Conservation (phyloP, 2,797 vertebrate species). For the Sebastes iracundus region DNA sequence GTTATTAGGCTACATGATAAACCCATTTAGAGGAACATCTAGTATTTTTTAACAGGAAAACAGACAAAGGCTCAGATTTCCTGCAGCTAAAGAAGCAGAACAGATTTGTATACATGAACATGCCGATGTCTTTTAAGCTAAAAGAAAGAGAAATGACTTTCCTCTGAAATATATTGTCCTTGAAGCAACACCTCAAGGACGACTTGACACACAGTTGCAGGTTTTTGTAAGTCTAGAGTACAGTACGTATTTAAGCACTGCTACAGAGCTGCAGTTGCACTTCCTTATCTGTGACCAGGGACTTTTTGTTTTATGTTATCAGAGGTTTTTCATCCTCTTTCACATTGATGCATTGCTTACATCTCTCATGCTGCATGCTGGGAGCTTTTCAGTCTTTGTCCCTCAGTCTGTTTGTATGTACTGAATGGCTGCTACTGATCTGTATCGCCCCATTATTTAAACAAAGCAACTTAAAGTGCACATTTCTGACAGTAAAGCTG, state of each 20-base stretch:
- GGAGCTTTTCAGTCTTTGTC: neutral
- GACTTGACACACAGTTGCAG: neutral
- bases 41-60: neutral
- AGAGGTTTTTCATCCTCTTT: neutral
- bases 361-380: neutral
- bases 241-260: neutral
- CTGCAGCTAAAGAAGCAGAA: neutral
- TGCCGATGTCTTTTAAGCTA: neutral
- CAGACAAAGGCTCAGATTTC: neutral
- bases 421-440: neutral
- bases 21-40: neutral
- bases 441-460: neutral
- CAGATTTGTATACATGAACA: neutral
- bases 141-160: neutral
- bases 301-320: neutral
- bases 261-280: neutral
- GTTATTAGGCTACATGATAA: neutral
- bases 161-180: neutral
- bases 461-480: neutral
- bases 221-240: neutral
- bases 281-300: slow-evolving; percentile 29
- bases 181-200: slow-evolving; percentile 21
- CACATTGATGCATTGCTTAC: neutral
- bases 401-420: neutral
- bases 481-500: neutral